phyloP scores from a whole-genome alignment of 2,113 vertebrate species.

The Benitochromis conjunctus region DNA sequence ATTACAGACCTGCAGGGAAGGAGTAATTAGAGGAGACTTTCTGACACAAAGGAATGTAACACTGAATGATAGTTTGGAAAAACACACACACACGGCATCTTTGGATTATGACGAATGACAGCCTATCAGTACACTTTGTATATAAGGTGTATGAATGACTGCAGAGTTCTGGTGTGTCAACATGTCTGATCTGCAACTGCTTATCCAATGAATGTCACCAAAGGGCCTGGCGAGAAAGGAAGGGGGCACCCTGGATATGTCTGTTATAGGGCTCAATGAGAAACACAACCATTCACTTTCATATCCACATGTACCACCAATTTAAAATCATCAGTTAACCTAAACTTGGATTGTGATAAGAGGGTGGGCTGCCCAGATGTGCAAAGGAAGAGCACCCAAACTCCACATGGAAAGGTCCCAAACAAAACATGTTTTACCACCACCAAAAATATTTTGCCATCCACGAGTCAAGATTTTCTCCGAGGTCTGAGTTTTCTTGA shows the following conservation, averaged over 20 bases:
- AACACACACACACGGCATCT: not conserved
- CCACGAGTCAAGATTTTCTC: not conserved
- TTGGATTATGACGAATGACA: constrained; percentile 2
- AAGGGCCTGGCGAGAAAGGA: not conserved
- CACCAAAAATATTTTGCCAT: fast-evolving
- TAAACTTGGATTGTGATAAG: not conserved
- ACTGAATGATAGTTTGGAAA: constrained; percentile 52
- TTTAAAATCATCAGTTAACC: not conserved
- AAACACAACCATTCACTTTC: not conserved
- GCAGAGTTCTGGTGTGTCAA: not conserved
- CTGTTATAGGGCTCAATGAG: not conserved
- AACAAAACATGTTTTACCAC: not conserved
- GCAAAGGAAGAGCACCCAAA: not conserved
- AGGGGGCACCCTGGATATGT: not conserved
- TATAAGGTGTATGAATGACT: not conserved
- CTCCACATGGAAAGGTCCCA: not conserved
- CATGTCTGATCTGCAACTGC: not conserved
- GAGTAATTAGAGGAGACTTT: constrained; percentile 64
- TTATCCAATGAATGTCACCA: not conserved
- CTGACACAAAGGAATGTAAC: constrained; percentile 77
- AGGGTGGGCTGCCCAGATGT: not conserved
- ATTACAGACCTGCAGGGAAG: constrained; percentile 64
- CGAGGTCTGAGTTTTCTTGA: not conserved
- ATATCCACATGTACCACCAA: not conserved
- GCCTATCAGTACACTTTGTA: not conserved